Conservation (phyloP, 2,797 vertebrate species). For the Taenioides sp. region DNA sequence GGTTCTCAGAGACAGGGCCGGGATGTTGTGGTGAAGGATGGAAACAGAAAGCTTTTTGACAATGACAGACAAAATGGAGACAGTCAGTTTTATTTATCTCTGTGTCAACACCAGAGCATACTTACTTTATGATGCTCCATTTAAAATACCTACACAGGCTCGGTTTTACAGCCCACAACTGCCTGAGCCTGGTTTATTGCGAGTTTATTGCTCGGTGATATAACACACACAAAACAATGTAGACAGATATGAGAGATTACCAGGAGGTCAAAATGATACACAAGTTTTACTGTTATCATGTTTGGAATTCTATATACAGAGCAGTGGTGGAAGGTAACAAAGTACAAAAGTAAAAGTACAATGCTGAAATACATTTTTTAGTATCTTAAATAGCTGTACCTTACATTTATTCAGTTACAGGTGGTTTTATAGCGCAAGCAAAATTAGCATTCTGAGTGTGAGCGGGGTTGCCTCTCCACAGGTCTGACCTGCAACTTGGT, state of each 20-base stretch:
- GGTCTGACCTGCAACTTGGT: too few species aligned
- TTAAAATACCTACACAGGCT: constrained; percentile 51
- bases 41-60: constrained; percentile 30
- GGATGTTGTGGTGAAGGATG: not conserved
- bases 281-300: not conserved
- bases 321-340: too few species aligned
- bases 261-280: not conserved
- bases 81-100: constrained; percentile 29
- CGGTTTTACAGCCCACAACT: constrained; percentile 34
- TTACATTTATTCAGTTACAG: too few species aligned
- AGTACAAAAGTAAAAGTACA: too few species aligned
- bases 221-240: constrained; percentile 27
- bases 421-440: too few species aligned
- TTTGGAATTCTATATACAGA: too few species aligned
- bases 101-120: constrained; percentile 40
- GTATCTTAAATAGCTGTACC: too few species aligned
- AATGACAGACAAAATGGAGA: constrained; percentile 23
- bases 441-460: too few species aligned
- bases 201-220: constrained; percentile 32
- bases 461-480: too few species aligned
- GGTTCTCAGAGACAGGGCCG: not conserved
- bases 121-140: constrained; percentile 51
- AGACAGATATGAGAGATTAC: constrained; percentile 8
- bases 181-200: constrained; percentile 40
- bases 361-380: too few species aligned